Base-by-base conservation (phyloP, 2,797 vertebrate species). In the Scyliorhinus canicula region DNA sequence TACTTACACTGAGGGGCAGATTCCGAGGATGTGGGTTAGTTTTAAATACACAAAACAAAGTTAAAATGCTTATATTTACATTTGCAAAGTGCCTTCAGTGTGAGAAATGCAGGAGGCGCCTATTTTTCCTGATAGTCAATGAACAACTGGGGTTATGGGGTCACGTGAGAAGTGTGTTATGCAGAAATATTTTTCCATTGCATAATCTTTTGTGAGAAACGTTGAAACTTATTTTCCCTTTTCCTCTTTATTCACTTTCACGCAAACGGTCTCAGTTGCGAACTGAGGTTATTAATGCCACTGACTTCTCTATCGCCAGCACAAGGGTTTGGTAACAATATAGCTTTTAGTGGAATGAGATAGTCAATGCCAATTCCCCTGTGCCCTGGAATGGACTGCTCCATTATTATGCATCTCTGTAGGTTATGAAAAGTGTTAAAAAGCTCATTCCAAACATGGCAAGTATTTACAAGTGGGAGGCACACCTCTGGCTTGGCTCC, bases 291-390 rank as follows among this genome's bases (percentile, higher is more conserved):
- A n/a, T 31, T 65, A 28, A 65, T 4, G 35, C 16, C 50, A 52
- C 28, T 19, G 40, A 50, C 28, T 24, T 86, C 55, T 65, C 8
- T 40, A 91, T 91, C 47, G 28, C 19, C 35, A 26, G 21, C n/a
- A n/a, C 31, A 91, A 31, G 14, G 57, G 88, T 65, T 91, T 91
- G 60, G 63, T 65, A 91, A 19, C 57, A 26, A 21, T 35, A 24
- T 47, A 26, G 79, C 79, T 82, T 82, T 82, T 82, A 47, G 44
- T 82, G 79, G 79, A 82, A 82, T 5, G 21, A 21, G 21, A 47
- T 47, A 82, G 79, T 82, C 44, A 82, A 82, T 82, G 79, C 44
- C 79, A 91, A 65, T 44, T 65, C 57, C n/a, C 88, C 88, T 91
- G n/a, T 40, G 60, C 57, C 57, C 8, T 24, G 24, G 19, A 91